phyloP scores from a whole-genome alignment of 1,140 invertebrate genomes.

The Daktulosphaira vitifoliae region DNA sequence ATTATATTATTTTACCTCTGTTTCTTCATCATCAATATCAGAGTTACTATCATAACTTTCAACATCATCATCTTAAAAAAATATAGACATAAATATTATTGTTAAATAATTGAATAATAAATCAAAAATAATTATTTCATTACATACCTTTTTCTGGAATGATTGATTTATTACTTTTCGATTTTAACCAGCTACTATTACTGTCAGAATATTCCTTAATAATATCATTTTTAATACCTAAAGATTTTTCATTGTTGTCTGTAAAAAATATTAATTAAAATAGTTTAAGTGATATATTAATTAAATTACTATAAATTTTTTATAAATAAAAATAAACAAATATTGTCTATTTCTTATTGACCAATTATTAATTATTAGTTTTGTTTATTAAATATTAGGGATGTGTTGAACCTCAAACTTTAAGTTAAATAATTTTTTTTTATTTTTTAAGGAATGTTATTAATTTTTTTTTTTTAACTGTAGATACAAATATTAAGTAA shows the following conservation, averaged over 20 bases:
- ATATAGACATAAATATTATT: not conserved
- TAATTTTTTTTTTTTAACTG: too few relatives aligned
- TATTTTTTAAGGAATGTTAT: too few relatives aligned
- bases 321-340: not conserved
- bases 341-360: not conserved
- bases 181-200: conserved; percentile 59
- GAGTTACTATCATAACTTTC: conserved; percentile 34
- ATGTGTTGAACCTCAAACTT: too few relatives aligned
- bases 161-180: conserved; percentile 44
- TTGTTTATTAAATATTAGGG: too few relatives aligned
- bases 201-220: conserved; percentile 55
- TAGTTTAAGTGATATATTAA: not conserved
- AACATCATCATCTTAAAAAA: conserved; percentile 19
- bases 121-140: too few relatives aligned
- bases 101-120: not conserved
- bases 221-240: conserved; percentile 25
- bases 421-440: too few relatives aligned
- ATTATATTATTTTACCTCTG: conserved; percentile 28
- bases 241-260: not conserved
- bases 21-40: conserved; percentile 37
- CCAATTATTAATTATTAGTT: too few relatives aligned
- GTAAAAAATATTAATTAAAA: conserved; percentile 3
- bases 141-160: conserved; percentile 32
- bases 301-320: not conserved
- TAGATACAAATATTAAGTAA: too few relatives aligned